Conservation (phyloP, 2,797 vertebrate genomes). For the Hemitrygon akajei region DNA sequence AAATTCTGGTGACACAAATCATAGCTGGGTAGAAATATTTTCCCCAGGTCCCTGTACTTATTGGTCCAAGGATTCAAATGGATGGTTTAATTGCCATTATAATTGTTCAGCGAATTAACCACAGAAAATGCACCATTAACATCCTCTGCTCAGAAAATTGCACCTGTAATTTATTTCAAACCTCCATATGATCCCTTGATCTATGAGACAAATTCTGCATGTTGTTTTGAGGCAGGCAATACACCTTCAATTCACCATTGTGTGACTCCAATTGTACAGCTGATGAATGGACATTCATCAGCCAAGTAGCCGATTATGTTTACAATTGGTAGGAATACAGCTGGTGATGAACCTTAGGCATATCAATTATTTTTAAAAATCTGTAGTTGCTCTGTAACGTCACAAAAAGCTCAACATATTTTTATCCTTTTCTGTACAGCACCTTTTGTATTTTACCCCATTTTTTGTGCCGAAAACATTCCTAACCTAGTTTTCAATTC, state of each 20-base stretch:
- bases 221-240: not conserved
- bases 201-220: not conserved
- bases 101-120: not conserved
- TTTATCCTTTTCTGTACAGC: not conserved
- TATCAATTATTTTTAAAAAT: not conserved
- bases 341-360: not conserved
- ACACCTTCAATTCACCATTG: not conserved
- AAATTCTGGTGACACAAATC: not conserved
- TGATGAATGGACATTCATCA: not conserved
- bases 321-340: not conserved
- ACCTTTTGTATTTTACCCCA: not conserved
- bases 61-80: not conserved
- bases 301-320: not conserved
- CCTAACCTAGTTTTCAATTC: too few relatives aligned
- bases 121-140: not conserved
- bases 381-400: not conserved
- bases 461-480: not conserved
- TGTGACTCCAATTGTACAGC: not conserved
- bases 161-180: not conserved
- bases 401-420: not conserved
- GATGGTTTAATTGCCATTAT: not conserved
- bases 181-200: not conserved
- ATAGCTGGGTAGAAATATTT: not conserved
- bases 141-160: not conserved
- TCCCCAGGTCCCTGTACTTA: not conserved